These are phyloP conservation scores for Belonocnema kinseyi DNA, from an alignment of 1,140 invertebrate species.

Conservation along the genomic window DNA sequence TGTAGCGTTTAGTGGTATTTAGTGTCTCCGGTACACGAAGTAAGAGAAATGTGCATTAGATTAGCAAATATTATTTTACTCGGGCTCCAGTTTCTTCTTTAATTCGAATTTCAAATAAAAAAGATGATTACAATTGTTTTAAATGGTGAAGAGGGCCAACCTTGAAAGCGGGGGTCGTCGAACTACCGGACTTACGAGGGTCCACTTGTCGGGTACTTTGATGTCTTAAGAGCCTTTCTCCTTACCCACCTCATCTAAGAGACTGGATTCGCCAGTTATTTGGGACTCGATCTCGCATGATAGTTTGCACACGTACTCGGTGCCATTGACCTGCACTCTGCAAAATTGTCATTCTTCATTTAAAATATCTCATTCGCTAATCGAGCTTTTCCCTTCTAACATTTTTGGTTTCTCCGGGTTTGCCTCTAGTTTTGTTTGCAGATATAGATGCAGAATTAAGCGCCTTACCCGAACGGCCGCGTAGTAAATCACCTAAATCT, in stretches of 20 bases:
- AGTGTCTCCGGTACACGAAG: not conserved
- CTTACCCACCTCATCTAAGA: not conserved
- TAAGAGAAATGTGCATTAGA: not conserved
- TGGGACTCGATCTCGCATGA: not conserved
- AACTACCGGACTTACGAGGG: slow-evolving; percentile 20
- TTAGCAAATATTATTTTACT: not conserved
- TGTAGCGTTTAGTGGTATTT: not conserved
- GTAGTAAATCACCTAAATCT: slow-evolving; percentile 58
- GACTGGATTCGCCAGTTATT: slow-evolving; percentile 13
- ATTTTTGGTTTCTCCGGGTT: too few relatives aligned
- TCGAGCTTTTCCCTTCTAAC: too few relatives aligned
- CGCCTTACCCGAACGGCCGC: slow-evolving; percentile 37
- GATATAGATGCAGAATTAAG: not conserved
- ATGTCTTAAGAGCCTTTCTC: not conserved
- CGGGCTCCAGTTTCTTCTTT: not conserved
- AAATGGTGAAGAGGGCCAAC: not conserved
- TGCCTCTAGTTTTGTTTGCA: not conserved
- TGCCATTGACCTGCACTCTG: not conserved
- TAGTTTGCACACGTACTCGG: not conserved
- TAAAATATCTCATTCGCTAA: not conserved
- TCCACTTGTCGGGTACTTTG: slow-evolving; percentile 15
- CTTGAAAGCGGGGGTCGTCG: slow-evolving; percentile 11
- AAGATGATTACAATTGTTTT: not conserved
- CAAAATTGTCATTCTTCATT: not conserved
- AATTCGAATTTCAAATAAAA: not conserved